These are phyloP conservation scores for Plecturocebus donacophilus DNA, from an alignment of 2,113 vertebrate genomes.

Conservation along the genomic window DNA sequence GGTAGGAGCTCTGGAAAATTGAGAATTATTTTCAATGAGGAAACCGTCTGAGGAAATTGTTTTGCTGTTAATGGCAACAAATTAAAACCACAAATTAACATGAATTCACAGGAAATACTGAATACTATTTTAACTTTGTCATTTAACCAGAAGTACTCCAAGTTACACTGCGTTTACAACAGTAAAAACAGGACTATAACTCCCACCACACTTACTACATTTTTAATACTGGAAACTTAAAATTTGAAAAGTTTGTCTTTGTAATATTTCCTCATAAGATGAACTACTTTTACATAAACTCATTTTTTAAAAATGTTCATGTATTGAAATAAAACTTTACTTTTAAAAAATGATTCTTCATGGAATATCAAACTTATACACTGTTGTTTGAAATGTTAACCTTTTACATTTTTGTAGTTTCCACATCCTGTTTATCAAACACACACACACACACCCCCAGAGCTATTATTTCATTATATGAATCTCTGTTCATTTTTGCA, in stretches of 20 bases:
- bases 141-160: not conserved
- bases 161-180: not conserved
- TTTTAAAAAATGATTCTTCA: not conserved
- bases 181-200: not conserved
- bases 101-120: conserved; percentile 65
- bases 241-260: not conserved
- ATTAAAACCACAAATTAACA: conserved; percentile 70
- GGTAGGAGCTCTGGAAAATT: conserved; percentile 37
- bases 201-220: not conserved
- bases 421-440: not conserved
- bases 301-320: not conserved
- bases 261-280: not conserved
- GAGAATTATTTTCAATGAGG: conserved; percentile 49
- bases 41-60: conserved; percentile 62
- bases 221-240: conserved; percentile 27
- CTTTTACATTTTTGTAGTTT: not conserved
- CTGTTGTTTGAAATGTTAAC: not conserved
- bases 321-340: not conserved
- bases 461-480: not conserved
- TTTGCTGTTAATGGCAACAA: conserved; percentile 58
- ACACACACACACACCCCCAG: not conserved
- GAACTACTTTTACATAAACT: not conserved
- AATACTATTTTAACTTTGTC: conserved; percentile 20
- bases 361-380: not conserved
- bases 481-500: not conserved